Percentiles rank a stretch among this genome's conserved stretches.
These are phyloP conservation scores for Lepisosteus oculatus DNA, from an alignment of 2,113 vertebrate species.

Conservation along the genomic window DNA sequence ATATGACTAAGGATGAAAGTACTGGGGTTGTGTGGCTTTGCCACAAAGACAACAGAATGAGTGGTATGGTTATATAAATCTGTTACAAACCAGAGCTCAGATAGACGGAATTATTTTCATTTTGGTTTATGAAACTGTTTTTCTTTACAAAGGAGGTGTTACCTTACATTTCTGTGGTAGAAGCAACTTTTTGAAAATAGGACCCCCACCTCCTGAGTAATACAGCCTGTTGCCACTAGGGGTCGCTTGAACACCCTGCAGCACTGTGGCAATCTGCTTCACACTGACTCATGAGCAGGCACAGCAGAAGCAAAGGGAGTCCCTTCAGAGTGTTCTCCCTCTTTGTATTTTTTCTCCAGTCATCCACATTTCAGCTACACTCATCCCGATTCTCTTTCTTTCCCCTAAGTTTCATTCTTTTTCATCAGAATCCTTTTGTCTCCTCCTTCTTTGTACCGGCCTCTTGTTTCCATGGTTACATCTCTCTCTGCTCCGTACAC, in stretches of 20 bases:
- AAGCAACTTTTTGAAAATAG: conserved; percentile 2
- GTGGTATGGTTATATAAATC: no score
- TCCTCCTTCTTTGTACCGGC: conserved; percentile 79
- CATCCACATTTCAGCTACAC: conserved; percentile 57
- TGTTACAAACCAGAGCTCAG: no score
- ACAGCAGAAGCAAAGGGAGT: conserved; percentile 37
- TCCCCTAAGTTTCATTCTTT: conserved; percentile 74
- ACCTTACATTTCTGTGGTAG: no score
- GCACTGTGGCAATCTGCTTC: conserved; percentile 35
- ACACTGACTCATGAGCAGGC: conserved; percentile 37
- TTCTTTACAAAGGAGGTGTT: no score
- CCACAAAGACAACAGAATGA: no score
- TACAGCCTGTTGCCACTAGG: conserved; percentile 62
- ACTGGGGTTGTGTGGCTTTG: no score
- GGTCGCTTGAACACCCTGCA: conserved; percentile 56
- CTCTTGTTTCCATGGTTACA: conserved; percentile 80
- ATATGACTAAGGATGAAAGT: no score
- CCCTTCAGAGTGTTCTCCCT: conserved; percentile 38
- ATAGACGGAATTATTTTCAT: no score
- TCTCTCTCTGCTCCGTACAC: conserved; percentile 74
- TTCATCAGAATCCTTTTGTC: conserved; percentile 78
- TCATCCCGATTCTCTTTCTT: conserved; percentile 70
- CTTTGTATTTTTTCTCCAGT: conserved; percentile 54
- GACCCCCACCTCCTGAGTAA: conserved; percentile 53
- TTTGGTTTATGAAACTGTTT: no score